Percentiles rank a stretch among this genome's conserved stretches.
Evolutionary conservation across 1,140 invertebrate species (phyloP).

Genomic region (Acromyrmex charruanus): DNA sequence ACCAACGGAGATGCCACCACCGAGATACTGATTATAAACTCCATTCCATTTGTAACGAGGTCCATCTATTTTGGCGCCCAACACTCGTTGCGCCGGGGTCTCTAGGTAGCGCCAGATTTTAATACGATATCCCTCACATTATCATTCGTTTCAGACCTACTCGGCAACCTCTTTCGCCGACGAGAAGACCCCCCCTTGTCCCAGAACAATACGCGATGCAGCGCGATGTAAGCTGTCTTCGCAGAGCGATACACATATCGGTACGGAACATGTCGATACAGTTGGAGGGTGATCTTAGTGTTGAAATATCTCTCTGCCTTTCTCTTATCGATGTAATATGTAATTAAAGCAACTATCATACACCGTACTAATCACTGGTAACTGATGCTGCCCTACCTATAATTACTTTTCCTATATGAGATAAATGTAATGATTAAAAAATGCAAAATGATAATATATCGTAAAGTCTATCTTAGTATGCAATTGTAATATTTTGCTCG

Average conservation of each 20-base stretch:
- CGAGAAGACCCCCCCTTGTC: not conserved
- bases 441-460: slow-evolving; percentile 31
- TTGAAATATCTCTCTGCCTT: not conserved
- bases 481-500: slow-evolving; percentile 17
- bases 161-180: slow-evolving; percentile 12
- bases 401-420: not conserved
- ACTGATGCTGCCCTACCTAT: not conserved
- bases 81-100: slow-evolving; percentile 70
- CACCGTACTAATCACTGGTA: not conserved
- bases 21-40: slow-evolving; percentile 86
- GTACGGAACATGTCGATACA: slow-evolving; percentile 3
- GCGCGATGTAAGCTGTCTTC: slow-evolving; percentile 42
- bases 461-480: too few species aligned
- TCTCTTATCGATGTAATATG: slow-evolving; percentile 9
- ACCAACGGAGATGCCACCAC: slow-evolving; percentile 80
- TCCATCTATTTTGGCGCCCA: slow-evolving; percentile 86
- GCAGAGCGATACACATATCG: not conserved
- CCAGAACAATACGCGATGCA: slow-evolving; percentile 41
- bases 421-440: not conserved
- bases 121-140: slow-evolving; percentile 83
- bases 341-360: slow-evolving; percentile 14
- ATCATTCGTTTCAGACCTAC: slow-evolving; percentile 80
- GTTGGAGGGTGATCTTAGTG: not conserved
- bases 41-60: slow-evolving; percentile 87
- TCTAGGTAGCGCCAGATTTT: slow-evolving; percentile 84